Conservation (phyloP, 2,797 vertebrate species). For the Anolis apletophallus region DNA sequence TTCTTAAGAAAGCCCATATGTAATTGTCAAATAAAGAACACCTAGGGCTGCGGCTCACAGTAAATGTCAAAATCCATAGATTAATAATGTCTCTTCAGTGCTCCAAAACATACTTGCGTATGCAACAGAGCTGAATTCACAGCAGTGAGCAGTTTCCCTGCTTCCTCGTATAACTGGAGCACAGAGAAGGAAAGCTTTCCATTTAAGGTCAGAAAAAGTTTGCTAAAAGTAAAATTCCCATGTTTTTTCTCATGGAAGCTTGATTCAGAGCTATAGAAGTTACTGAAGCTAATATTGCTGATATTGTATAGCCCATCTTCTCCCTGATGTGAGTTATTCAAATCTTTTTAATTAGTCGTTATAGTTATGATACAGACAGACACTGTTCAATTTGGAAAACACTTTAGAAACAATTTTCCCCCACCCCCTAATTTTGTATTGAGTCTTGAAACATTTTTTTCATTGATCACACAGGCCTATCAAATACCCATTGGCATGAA, state of each 20-base stretch:
- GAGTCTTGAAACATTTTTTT: too few relatives aligned
- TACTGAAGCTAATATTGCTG: background rate
- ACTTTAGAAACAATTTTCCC: too few relatives aligned
- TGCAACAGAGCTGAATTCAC: background rate
- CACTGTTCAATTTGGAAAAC: too few relatives aligned
- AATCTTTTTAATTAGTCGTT: too few relatives aligned
- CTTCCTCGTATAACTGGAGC: accelerated
- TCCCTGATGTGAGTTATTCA: too few relatives aligned
- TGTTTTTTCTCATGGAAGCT: conserved; percentile 28
- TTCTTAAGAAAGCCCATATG: conserved; percentile 28
- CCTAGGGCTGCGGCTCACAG: conserved; percentile 47
- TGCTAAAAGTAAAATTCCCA: background rate
- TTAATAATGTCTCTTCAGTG: background rate
- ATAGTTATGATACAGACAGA: too few relatives aligned
- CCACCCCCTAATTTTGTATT: too few relatives aligned
- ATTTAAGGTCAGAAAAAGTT: conserved; percentile 26
- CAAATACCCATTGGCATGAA: too few relatives aligned
- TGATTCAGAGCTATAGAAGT: background rate
- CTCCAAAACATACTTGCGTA: background rate
- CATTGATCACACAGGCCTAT: too few relatives aligned
- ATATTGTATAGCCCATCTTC: background rate
- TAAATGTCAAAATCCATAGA: conserved; percentile 54
- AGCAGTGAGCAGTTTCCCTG: background rate
- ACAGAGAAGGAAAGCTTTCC: background rate
- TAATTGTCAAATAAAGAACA: conserved; percentile 56